Conservation (phyloP, 2,113 vertebrate genomes). For the Girardinichthys multiradiatus region DNA sequence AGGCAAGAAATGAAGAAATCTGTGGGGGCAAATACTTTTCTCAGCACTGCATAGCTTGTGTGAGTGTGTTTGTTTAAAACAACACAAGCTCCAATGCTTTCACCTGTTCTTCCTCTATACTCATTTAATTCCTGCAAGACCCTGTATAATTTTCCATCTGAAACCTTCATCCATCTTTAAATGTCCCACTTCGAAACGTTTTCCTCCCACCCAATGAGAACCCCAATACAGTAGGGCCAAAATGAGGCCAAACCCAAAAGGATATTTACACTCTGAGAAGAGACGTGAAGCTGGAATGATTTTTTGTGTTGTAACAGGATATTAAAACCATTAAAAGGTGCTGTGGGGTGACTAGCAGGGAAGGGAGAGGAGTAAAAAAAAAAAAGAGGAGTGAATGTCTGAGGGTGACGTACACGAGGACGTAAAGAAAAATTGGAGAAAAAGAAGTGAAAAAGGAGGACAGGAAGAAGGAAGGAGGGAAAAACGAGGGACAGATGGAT, state of each 20-base stretch:
- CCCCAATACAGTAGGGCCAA: constrained; percentile 22
- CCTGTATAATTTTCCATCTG: constrained; percentile 4
- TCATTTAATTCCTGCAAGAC: not conserved
- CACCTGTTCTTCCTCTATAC: not conserved
- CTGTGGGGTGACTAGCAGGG: constrained; percentile 5
- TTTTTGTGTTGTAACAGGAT: constrained; percentile 56
- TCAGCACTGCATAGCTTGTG: no score
- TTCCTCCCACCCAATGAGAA: constrained; percentile 20
- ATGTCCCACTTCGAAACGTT: constrained; percentile 9
- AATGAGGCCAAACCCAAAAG: constrained; percentile 26
- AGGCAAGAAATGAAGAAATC: not conserved
- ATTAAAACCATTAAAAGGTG: constrained; percentile 63
- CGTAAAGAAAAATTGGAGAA: not conserved
- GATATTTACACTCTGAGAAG: not conserved
- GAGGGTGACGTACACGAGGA: constrained; percentile 26
- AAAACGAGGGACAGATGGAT: constrained; percentile 26
- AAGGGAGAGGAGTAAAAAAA: constrained; percentile 59
- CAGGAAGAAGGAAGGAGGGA: not conserved
- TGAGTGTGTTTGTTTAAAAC: no score
- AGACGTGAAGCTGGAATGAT: constrained; percentile 7
- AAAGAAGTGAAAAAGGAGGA: not conserved
- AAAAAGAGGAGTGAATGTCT: constrained; percentile 61
- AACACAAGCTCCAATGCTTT: no score
- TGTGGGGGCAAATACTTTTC: no score
- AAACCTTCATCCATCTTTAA: constrained; percentile 14